These are phyloP conservation scores for Leucopsar rothschildi DNA, from an alignment of 2,113 vertebrate genomes.

Conservation along the genomic window DNA sequence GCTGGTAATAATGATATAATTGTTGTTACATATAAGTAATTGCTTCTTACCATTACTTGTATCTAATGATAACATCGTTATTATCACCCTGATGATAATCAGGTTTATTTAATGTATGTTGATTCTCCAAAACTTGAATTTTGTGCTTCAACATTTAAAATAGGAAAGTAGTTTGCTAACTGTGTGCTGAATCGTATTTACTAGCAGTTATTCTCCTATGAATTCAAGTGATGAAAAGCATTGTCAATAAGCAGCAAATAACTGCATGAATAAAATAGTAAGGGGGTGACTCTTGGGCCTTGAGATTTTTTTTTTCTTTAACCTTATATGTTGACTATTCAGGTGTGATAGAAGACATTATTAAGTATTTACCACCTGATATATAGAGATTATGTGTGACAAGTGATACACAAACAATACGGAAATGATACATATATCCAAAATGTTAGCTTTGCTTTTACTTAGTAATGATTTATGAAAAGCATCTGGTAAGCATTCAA, in stretches of 20 bases:
- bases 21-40: background rate
- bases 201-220: background rate
- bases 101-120: background rate
- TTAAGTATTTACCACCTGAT: background rate
- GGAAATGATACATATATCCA: background rate
- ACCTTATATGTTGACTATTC: background rate
- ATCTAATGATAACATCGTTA: background rate
- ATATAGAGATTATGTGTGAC: background rate
- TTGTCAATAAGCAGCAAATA: background rate
- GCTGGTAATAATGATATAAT: background rate
- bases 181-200: background rate
- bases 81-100: background rate
- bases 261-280: background rate
- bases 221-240: background rate
- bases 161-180: background rate
- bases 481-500: background rate
- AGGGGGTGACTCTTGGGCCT: background rate
- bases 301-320: background rate
- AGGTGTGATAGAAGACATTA: background rate
- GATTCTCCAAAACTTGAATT: background rate
- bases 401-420: background rate
- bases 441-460: background rate
- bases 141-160: background rate
- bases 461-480: constrained; percentile 15
- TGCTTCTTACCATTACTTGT: background rate